Evolutionary conservation across 1,140 invertebrate genomes (phyloP), one percentile per base, ranked within the genome.

Genomic region (Thalassaphorura encarpata): DNA sequence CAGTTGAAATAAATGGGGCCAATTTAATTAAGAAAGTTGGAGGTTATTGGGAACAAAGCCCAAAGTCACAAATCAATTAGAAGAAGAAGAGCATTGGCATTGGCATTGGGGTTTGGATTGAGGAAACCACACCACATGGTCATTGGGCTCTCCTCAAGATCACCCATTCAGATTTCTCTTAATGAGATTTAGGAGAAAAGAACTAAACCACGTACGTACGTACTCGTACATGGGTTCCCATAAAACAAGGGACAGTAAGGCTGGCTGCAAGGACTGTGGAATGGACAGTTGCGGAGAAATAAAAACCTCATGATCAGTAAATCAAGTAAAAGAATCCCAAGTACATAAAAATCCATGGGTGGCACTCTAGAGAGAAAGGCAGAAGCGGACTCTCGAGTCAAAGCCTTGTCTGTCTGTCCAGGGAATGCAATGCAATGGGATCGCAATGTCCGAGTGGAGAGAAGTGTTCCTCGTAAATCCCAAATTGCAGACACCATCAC

Each of bases 51-150:
- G 52, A 60, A 51, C 39, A 46, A 60, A 55, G 53, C 58, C 54
- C 27, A 28, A 42, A 60, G 58, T 60, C 58, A 60, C 53, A 56
- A 55, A 60, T 60, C 58, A 60, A 60, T 60, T 60, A 60, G 52
- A 47, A 59, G 26, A 29, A 47, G 45, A 23, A 47, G 26, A 27
- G 26, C 4, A 47, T 19, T 23, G 4, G n/a, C n/a, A n/a, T n/a
- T n/a, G n/a, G n/a, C n/a, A n/a, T n/a, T n/a, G n/a, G n/a, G n/a
- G n/a, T n/a, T n/a, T n/a, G n/a, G n/a, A n/a, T n/a, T n/a, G n/a
- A n/a, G n/a, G n/a, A n/a, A n/a, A n/a, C n/a, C n/a, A n/a, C n/a
- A n/a, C n/a, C n/a, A n/a, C n/a, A n/a, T n/a, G n/a, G n/a, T n/a
- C n/a, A n/a, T n/a, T n/a, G n/a, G n/a, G n/a, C n/a, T n/a, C n/a